A percentile compares a stretch with the other conserved stretches of the same genome.
These are phyloP conservation scores for Lasioglossum baleicum DNA, from an alignment of 1,140 invertebrate genomes.

Conservation along the genomic window DNA sequence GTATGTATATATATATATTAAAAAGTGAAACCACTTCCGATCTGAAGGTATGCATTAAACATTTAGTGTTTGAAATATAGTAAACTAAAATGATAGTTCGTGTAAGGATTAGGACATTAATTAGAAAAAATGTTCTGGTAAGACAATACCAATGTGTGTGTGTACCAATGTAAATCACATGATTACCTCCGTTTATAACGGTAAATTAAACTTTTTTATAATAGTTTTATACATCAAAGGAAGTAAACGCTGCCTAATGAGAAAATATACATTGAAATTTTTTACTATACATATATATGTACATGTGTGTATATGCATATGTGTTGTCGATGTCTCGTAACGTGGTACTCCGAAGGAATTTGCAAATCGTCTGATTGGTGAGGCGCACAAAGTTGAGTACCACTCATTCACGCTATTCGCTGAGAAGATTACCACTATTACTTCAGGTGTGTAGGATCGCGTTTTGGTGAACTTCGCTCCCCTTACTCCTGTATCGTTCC, in stretches of 20 bases:
- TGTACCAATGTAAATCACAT: conserved; percentile 46
- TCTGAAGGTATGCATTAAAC: conserved; percentile 43
- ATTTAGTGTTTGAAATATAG: conserved; percentile 51
- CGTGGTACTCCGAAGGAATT: too few species aligned
- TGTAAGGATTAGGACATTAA: conserved; percentile 61
- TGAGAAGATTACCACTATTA: too few species aligned
- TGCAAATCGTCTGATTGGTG: too few species aligned
- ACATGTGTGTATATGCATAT: conserved; percentile 4
- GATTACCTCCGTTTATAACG: conserved; percentile 58
- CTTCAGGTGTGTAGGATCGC: too few species aligned
- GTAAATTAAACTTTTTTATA: conserved; percentile 48
- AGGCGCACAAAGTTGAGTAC: too few species aligned
- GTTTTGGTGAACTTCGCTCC: too few species aligned
- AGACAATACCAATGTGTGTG: conserved; percentile 67
- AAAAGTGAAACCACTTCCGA: conserved; percentile 45
- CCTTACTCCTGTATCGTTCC: too few species aligned
- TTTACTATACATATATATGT: conserved; percentile 45
- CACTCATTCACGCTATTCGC: too few species aligned
- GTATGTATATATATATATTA: conserved; percentile 3
- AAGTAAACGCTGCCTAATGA: conserved; percentile 62
- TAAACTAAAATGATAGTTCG: conserved; percentile 61
- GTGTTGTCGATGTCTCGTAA: too few species aligned
- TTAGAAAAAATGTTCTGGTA: conserved; percentile 59
- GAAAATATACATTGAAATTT: conserved; percentile 56
- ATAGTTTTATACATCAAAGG: conserved; percentile 42